phyloP scores from a whole-genome alignment of 2,797 vertebrate species.

The Urophycis tenuis region DNA sequence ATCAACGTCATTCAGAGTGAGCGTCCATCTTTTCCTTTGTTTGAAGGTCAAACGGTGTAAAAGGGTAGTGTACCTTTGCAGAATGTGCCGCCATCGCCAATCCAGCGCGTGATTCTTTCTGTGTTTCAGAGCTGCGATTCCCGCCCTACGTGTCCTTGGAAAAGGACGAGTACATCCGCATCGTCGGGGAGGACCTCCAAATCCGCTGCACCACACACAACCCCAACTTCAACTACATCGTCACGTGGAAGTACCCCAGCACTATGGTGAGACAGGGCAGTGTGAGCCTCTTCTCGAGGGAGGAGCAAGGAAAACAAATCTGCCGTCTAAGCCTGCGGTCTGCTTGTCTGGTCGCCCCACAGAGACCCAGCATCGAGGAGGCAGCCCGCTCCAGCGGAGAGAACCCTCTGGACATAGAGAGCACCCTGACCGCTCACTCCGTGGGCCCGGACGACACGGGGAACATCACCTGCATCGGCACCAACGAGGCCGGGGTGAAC shows the following conservation, averaged over 20 bases:
- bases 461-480: conserved; percentile 78
- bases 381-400: conserved; percentile 48
- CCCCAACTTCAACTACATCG: conserved; percentile 67
- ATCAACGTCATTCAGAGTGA: conserved; percentile 79
- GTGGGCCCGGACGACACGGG: conserved; percentile 78
- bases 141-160: conserved; percentile 73
- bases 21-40: conserved; percentile 14
- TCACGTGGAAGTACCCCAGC: conserved; percentile 72
- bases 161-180: conserved; percentile 70
- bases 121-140: conserved; percentile 59
- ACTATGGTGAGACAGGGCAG: conserved; percentile 56
- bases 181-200: conserved; percentile 76
- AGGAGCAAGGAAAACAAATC: too few relatives aligned
- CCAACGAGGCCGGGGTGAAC: conserved; percentile 68
- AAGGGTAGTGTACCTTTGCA: conserved; percentile 12
- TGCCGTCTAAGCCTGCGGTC: neutral
- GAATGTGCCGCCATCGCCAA: neutral
- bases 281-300: neutral
- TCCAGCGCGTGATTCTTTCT: neutral
- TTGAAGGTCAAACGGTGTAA: neutral
- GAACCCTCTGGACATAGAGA: conserved; percentile 66
- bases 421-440: conserved; percentile 60
- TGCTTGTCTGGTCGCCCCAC: conserved; percentile 13
- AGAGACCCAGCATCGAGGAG: conserved; percentile 55
- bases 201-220: conserved; percentile 75